Evolutionary conservation across 2,888 invertebrate genomes (phyloP).

Genomic region (Galerucella nymphaeae): DNA sequence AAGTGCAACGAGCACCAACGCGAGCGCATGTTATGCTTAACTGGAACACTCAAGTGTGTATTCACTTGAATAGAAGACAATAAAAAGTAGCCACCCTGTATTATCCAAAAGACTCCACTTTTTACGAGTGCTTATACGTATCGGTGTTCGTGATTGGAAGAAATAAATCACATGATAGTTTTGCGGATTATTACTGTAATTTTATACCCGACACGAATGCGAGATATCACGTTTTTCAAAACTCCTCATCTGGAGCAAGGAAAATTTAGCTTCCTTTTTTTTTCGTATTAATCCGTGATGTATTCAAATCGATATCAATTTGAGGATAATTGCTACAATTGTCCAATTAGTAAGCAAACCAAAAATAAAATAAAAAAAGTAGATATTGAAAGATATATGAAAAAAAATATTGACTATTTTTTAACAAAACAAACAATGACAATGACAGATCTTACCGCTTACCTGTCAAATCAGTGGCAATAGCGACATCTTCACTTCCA

Average conservation of each 20-base stretch:
- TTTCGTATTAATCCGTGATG: conserved; percentile 13
- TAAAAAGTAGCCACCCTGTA: conserved; percentile 3
- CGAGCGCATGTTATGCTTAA: no score
- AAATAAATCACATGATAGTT: conserved; percentile 45
- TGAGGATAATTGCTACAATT: background rate
- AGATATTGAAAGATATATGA: background rate
- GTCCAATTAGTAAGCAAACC: background rate
- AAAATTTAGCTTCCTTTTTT: background rate
- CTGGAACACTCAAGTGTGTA: no score
- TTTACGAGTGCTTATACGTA: conserved; percentile 15
- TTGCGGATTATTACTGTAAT: conserved; percentile 44
- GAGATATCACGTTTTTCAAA: conserved; percentile 39
- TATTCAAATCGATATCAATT: conserved; percentile 4
- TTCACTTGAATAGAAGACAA: no score
- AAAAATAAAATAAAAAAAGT: background rate
- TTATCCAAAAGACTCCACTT: conserved; percentile 2
- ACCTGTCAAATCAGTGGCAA: no score
- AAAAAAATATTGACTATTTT: background rate
- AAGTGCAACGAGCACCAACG: no score
- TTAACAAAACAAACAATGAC: no score
- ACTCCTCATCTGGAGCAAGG: conserved; percentile 26
- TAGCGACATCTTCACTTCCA: no score
- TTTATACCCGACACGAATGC: conserved; percentile 41
- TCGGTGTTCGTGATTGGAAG: conserved; percentile 39
- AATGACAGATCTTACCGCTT: no score